Conservation (phyloP, 2,113 vertebrate species). For the Microcebus murinus region DNA sequence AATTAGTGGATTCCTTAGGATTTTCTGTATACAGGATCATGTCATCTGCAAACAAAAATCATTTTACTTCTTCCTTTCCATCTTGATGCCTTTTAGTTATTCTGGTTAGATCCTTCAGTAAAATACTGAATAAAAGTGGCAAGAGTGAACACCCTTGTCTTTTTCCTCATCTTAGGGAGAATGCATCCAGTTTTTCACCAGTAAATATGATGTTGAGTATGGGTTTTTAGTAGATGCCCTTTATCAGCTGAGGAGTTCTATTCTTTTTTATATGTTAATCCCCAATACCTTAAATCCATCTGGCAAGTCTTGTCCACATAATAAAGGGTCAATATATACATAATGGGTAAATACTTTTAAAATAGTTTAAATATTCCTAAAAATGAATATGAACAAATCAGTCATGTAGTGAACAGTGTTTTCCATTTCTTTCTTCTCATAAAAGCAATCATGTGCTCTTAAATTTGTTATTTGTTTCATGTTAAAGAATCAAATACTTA, state of each 20-base stretch:
- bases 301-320: neutral
- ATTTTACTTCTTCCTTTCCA: slow-evolving; percentile 34
- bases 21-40: neutral
- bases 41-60: neutral
- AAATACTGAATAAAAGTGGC: slow-evolving; percentile 35
- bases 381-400: slow-evolving; percentile 12
- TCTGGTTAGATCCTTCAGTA: neutral
- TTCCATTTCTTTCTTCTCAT: neutral
- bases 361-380: neutral
- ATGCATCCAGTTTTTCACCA: neutral
- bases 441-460: slow-evolving; percentile 7
- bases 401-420: neutral
- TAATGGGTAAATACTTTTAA: slow-evolving; percentile 24
- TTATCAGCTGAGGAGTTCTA: neutral
- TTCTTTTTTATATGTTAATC: neutral
- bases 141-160: neutral
- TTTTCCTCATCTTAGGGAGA: neutral
- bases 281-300: neutral
- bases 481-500: slow-evolving; percentile 37
- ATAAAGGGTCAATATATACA: neutral
- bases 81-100: slow-evolving; percentile 31
- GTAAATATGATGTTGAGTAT: neutral
- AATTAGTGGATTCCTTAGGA: slow-evolving; percentile 8
- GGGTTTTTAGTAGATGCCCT: neutral
- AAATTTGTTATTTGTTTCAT: slow-evolving; percentile 2